phyloP scores from a whole-genome alignment of 2,797 vertebrate species.

The Ataeniobius toweri region DNA sequence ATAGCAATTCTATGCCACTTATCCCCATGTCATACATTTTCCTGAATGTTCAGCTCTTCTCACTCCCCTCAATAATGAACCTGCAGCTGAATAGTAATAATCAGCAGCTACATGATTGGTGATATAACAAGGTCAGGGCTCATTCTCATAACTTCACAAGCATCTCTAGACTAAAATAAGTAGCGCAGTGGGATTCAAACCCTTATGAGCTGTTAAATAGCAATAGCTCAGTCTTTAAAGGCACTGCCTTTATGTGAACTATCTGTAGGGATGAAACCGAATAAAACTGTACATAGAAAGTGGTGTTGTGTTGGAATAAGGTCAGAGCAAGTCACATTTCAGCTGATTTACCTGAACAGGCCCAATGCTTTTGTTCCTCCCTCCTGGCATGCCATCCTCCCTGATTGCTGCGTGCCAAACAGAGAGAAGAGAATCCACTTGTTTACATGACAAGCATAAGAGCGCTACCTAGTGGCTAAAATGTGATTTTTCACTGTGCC shows the following conservation, averaged over 20 bases:
- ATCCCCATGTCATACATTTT: conserved; percentile 52
- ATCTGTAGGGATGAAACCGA: background rate
- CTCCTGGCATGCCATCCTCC: conserved; percentile 99
- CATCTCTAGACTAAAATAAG: conserved; percentile 10
- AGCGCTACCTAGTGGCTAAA: conserved; percentile 63
- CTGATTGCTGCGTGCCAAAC: conserved; percentile 88
- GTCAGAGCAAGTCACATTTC: conserved; percentile 13
- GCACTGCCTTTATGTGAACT: conserved; percentile 10
- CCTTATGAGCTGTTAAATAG: conserved; percentile 25
- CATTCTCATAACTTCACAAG: conserved; percentile 30
- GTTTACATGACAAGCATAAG: conserved; percentile 10
- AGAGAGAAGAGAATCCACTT: conserved; percentile 31
- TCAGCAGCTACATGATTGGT: conserved; percentile 32
- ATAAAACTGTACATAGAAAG: background rate
- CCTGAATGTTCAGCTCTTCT: conserved; percentile 38
- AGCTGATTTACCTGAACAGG: conserved; percentile 91
- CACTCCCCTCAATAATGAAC: conserved; percentile 34
- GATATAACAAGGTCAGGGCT: conserved; percentile 58
- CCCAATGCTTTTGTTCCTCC: conserved; percentile 98
- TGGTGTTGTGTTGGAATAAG: background rate
- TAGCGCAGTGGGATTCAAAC: conserved; percentile 22
- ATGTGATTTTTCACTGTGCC: background rate
- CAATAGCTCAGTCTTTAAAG: conserved; percentile 33
- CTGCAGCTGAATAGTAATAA: conserved; percentile 36
- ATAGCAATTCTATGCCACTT: conserved; percentile 48